phyloP scores from a whole-genome alignment of 2,113 vertebrate species.

The Salminus brasiliensis region DNA sequence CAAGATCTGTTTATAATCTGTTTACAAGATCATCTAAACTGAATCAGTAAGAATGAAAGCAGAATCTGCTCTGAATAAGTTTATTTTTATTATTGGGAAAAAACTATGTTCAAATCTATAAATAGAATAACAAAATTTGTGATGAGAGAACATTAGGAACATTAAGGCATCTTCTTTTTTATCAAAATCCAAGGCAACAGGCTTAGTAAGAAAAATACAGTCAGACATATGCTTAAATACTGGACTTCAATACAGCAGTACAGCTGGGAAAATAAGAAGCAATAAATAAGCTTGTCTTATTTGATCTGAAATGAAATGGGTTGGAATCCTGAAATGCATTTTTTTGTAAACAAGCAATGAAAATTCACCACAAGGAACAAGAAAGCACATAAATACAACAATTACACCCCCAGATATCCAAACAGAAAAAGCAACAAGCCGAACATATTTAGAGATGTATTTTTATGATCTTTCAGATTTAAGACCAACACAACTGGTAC shows the following conservation, averaged over 20 bases:
- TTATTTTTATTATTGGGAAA: not conserved
- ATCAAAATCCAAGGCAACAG: not conserved
- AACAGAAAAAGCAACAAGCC: not conserved
- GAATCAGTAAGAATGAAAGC: too few relatives aligned
- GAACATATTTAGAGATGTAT: not conserved
- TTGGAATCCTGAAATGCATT: not conserved
- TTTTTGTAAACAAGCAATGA: not conserved
- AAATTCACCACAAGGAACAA: not conserved
- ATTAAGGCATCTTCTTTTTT: not conserved
- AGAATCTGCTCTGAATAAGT: too few relatives aligned
- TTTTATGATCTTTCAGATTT: not conserved
- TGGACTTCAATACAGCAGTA: not conserved
- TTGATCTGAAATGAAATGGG: not conserved
- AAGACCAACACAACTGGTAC: too few relatives aligned
- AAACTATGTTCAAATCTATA: not conserved
- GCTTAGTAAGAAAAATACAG: not conserved
- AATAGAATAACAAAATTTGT: too few relatives aligned
- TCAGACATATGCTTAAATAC: not conserved
- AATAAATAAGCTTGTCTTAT: not conserved
- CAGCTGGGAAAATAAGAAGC: not conserved
- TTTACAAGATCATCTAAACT: too few relatives aligned
- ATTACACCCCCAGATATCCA: not conserved
- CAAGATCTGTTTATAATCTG: too few relatives aligned
- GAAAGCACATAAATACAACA: not conserved
- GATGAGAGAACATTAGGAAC: not conserved